phyloP scores from a whole-genome alignment of 2,888 invertebrate genomes.

The Philereme transversata region DNA sequence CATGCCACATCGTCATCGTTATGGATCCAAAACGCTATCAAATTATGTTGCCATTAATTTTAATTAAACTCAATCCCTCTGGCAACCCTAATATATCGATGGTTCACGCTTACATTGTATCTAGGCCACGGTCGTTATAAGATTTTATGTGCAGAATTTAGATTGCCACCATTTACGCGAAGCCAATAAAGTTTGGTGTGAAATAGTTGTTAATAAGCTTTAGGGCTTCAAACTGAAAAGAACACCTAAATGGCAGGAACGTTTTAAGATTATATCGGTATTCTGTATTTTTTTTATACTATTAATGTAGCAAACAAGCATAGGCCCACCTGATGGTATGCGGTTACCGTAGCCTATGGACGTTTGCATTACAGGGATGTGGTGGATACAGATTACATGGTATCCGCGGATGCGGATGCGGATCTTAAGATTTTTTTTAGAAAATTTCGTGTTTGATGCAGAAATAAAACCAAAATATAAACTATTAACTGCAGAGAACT shows the following conservation, averaged over 20 bases:
- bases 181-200: constrained; percentile 36
- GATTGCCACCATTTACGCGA: constrained; percentile 36
- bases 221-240: background rate
- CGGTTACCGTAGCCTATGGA: no score
- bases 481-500: no score
- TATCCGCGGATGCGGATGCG: no score
- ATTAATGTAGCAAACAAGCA: no score
- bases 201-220: constrained; percentile 16
- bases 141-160: constrained; percentile 45
- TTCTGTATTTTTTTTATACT: no score
- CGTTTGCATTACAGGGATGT: no score
- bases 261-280: no score
- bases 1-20: constrained; percentile 7
- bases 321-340: no score
- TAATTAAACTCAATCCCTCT: constrained; percentile 20
- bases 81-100: constrained; percentile 24
- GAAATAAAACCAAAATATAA: no score
- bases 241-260: background rate
- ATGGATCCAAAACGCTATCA: constrained; percentile 7
- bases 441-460: no score
- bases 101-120: constrained; percentile 31
- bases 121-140: constrained; percentile 42
- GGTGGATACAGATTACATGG: no score
- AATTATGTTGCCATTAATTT: constrained; percentile 22
- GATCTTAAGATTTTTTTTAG: no score